Evolutionary conservation across 2,113 vertebrate genomes (phyloP).

Genomic region (Eulacestoma nigropectus): DNA sequence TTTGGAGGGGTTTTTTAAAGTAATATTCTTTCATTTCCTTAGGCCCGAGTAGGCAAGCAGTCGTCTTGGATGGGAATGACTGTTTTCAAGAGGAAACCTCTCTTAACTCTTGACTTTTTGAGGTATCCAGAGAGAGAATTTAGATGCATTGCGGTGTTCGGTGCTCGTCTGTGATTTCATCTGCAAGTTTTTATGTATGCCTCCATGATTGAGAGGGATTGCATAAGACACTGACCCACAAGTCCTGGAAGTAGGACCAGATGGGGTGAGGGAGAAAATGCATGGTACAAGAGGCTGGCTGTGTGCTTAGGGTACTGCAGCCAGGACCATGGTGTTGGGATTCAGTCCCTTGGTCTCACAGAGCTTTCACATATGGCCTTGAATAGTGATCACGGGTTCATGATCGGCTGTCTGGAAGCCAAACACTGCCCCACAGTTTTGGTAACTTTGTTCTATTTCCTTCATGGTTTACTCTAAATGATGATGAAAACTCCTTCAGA

Average conservation of each 20-base stretch:
- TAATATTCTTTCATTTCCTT: not conserved
- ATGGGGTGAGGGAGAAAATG: not conserved
- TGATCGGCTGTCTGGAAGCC: not conserved
- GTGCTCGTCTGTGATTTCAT: not conserved
- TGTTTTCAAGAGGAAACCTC: not conserved
- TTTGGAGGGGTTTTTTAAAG: not conserved
- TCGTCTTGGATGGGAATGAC: not conserved
- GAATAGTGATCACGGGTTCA: rapidly evolving
- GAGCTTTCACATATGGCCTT: not conserved
- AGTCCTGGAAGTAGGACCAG: not conserved
- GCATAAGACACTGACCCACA: not conserved
- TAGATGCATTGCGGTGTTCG: rapidly evolving
- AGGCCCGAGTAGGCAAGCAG: not conserved
- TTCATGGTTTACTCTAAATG: not conserved
- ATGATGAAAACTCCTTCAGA: not conserved
- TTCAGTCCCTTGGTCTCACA: not conserved
- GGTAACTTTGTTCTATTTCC: not conserved
- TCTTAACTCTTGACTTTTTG: not conserved
- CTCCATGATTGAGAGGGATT: not conserved
- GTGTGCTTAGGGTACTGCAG: not conserved
- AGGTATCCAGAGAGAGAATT: not conserved
- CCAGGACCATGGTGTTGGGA: rapidly evolving
- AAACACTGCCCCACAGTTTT: not conserved
- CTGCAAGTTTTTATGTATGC: not conserved
- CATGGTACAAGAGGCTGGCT: not conserved